Conservation (phyloP, 2,113 vertebrate genomes). For the Sinocyclocheilus maitianheensis region DNA sequence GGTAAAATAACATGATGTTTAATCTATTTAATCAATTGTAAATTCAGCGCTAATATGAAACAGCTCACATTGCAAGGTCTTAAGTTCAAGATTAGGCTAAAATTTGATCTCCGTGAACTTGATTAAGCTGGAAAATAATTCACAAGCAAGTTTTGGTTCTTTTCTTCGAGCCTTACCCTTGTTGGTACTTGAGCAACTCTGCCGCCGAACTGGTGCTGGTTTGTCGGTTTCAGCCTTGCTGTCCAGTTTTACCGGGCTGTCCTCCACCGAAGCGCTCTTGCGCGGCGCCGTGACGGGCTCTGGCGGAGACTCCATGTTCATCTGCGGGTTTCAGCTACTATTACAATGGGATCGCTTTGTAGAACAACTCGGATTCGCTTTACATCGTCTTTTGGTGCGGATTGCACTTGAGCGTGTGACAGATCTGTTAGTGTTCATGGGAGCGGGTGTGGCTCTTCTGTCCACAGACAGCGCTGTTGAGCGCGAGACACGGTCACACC, state of each 20-base stretch:
- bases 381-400: constrained; percentile 21
- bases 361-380: neutral
- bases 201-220: constrained; percentile 70
- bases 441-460: constrained; percentile 43
- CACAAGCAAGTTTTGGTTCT: neutral
- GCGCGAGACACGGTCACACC: constrained; percentile 6
- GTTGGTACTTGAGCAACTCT: constrained; percentile 76
- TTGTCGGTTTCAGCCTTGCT: constrained; percentile 72
- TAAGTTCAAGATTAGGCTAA: neutral
- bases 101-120: neutral
- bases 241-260: constrained; percentile 74
- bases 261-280: constrained; percentile 73
- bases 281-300: constrained; percentile 75
- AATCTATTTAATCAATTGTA: neutral
- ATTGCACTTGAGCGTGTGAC: constrained; percentile 35
- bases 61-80: neutral
- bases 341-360: neutral
- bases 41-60: neutral
- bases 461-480: constrained; percentile 47
- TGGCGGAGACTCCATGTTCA: constrained; percentile 82
- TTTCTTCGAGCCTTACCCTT: constrained; percentile 69
- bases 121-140: neutral
- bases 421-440: constrained; percentile 12
- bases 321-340: neutral
- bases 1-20: constrained; percentile 1